These are phyloP conservation scores for Pavo muticus DNA, from an alignment of 2,113 vertebrate species.

Conservation along the genomic window DNA sequence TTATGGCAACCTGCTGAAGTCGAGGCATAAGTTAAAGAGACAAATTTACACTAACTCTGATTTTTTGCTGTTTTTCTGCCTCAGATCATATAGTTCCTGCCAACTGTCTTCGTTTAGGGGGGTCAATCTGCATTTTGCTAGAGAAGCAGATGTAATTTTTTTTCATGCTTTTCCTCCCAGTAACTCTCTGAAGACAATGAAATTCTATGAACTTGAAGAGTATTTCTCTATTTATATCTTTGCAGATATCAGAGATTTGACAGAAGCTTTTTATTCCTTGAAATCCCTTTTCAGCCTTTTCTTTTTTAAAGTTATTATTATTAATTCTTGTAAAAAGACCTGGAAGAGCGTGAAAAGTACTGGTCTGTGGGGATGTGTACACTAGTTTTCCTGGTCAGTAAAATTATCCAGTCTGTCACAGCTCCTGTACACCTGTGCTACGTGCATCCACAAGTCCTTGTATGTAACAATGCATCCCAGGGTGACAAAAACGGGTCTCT, in stretches of 20 bases:
- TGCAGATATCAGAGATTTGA: not conserved
- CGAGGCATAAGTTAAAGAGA: slow-evolving; percentile 54
- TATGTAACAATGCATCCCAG: not conserved
- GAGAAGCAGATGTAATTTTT: slow-evolving; percentile 31
- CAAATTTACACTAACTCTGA: slow-evolving; percentile 24
- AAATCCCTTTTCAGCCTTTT: not conserved
- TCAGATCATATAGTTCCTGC: slow-evolving; percentile 29
- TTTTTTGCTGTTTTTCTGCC: slow-evolving; percentile 29
- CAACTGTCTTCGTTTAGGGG: slow-evolving; percentile 41
- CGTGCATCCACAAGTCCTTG: not conserved
- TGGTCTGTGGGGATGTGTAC: not conserved
- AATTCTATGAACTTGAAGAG: not conserved
- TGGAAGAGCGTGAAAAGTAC: not conserved
- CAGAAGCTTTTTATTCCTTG: slow-evolving; percentile 1
- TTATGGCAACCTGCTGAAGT: slow-evolving; percentile 37
- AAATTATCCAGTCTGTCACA: not conserved
- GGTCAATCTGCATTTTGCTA: slow-evolving; percentile 36
- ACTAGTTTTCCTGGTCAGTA: not conserved
- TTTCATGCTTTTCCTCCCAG: not conserved
- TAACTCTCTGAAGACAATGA: slow-evolving; percentile 11
- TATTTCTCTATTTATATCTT: slow-evolving; percentile 28
- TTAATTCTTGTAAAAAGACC: not conserved
- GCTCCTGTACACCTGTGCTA: not conserved
- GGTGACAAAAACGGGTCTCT: not conserved
- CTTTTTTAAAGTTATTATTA: not conserved